Percentiles rank a stretch among this genome's conserved stretches.
These are phyloP conservation scores for Graphium colonna DNA, from an alignment of 2,888 invertebrate species.

Conservation along the genomic window DNA sequence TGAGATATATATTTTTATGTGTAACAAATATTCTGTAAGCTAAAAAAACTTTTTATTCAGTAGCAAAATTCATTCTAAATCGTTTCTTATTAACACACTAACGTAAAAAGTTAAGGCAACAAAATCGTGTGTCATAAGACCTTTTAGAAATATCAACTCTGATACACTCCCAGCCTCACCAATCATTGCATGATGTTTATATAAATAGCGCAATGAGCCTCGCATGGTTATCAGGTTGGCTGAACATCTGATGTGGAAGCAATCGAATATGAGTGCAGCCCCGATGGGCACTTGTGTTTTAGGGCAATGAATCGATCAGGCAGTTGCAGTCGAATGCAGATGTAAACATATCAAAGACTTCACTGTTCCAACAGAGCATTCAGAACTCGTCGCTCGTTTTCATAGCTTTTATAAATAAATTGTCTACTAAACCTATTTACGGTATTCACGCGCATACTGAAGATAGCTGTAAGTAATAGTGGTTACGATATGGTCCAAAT, in stretches of 20 bases:
- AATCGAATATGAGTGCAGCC: slow-evolving; percentile 63
- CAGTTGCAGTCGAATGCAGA: slow-evolving; percentile 42
- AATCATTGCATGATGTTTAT: not conserved
- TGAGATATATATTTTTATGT: too few species aligned
- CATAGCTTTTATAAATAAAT: slow-evolving; percentile 12
- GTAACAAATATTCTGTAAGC: too few species aligned
- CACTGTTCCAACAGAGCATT: slow-evolving; percentile 37
- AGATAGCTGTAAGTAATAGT: too few species aligned
- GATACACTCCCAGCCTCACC: too few species aligned
- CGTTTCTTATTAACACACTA: too few species aligned
- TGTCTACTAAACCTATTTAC: not conserved
- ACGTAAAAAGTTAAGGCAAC: too few species aligned
- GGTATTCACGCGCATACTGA: too few species aligned
- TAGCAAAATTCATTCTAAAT: too few species aligned
- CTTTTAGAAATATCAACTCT: too few species aligned
- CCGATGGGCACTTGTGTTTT: slow-evolving; percentile 45
- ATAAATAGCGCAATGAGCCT: not conserved
- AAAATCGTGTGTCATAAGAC: too few species aligned
- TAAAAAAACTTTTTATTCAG: too few species aligned
- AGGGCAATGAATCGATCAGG: slow-evolving; percentile 32
- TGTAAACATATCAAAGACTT: slow-evolving; percentile 56
- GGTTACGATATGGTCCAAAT: too few species aligned
- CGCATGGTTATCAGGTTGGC: slow-evolving; percentile 6
- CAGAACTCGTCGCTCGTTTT: not conserved
- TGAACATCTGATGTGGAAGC: slow-evolving; percentile 43